Evolutionary conservation across 2,888 invertebrate species (phyloP).

Genomic region (Tenthredo mesomela): DNA sequence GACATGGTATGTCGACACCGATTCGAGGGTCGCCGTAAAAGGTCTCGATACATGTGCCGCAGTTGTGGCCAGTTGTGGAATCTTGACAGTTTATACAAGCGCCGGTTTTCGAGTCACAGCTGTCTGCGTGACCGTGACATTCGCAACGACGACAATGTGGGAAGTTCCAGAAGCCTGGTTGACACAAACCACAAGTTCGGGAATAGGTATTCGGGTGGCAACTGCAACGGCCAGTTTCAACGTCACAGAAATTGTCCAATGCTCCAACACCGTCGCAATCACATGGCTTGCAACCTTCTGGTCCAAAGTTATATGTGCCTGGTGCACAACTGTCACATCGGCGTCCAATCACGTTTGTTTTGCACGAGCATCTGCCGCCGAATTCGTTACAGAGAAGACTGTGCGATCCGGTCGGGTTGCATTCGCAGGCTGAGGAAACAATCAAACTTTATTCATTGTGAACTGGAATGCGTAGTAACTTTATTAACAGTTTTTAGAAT

Average conservation of each 20-base stretch:
- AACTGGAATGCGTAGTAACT: background rate
- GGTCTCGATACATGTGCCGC: constrained; percentile 94
- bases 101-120: constrained; percentile 94
- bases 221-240: constrained; percentile 93
- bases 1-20: constrained; percentile 93
- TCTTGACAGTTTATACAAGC: constrained; percentile 93
- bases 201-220: constrained; percentile 97
- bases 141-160: constrained; percentile 97
- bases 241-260: constrained; percentile 96
- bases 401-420: constrained; percentile 96
- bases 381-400: constrained; percentile 92
- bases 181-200: constrained; percentile 96
- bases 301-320: constrained; percentile 96
- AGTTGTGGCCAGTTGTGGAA: constrained; percentile 92
- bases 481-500: background rate
- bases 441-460: constrained; percentile 7
- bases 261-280: constrained; percentile 98
- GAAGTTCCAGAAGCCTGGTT: constrained; percentile 98
- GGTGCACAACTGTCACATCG: constrained; percentile 95
- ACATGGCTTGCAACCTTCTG: constrained; percentile 96
- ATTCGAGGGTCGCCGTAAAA: constrained; percentile 97
- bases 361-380: constrained; percentile 95
- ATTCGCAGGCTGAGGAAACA: constrained; percentile 87
- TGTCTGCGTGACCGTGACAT: constrained; percentile 98
- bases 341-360: constrained; percentile 94